Percentiles rank a stretch among this genome's conserved stretches.
Evolutionary conservation across 2,797 vertebrate species (phyloP).

Genomic region (Ispidina lecontei): DNA sequence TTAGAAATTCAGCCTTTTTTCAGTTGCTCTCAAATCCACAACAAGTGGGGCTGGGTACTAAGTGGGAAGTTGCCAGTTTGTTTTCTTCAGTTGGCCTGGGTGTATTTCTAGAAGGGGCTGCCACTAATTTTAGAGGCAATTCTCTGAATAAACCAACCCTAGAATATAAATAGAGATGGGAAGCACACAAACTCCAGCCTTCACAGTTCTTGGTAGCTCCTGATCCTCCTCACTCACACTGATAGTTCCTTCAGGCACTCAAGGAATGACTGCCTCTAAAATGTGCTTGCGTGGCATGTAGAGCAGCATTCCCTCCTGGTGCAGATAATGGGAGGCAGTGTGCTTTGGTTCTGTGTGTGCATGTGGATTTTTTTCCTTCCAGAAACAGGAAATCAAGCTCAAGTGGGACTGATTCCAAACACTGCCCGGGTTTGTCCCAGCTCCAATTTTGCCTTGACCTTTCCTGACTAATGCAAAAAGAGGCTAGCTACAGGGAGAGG

Average conservation of each 20-base stretch:
- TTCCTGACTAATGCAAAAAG: constrained; percentile 69
- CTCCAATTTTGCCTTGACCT: constrained; percentile 62
- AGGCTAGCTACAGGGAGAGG: neutral
- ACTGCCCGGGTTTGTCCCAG: constrained; percentile 59
- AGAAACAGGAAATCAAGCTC: constrained; percentile 54
- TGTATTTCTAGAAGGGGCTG: neutral
- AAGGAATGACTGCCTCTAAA: constrained; percentile 3
- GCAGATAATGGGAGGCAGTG: constrained; percentile 15
- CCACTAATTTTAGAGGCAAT: neutral
- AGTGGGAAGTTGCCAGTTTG: neutral
- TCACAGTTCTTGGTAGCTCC: neutral
- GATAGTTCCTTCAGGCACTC: neutral
- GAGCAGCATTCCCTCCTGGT: neutral
- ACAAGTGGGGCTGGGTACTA: neutral
- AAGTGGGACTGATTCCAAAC: constrained; percentile 62
- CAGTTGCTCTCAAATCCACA: neutral
- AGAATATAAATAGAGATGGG: constrained; percentile 16
- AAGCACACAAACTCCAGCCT: neutral
- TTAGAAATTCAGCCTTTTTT: neutral
- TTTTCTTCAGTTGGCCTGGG: neutral
- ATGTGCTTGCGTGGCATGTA: neutral
- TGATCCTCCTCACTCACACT: neutral
- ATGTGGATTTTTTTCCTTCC: neutral
- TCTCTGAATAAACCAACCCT: constrained; percentile 24
- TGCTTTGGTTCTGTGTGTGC: neutral